These are phyloP conservation scores for Cylas formicarius DNA, from an alignment of 1,140 invertebrate genomes.

Conservation along the genomic window DNA sequence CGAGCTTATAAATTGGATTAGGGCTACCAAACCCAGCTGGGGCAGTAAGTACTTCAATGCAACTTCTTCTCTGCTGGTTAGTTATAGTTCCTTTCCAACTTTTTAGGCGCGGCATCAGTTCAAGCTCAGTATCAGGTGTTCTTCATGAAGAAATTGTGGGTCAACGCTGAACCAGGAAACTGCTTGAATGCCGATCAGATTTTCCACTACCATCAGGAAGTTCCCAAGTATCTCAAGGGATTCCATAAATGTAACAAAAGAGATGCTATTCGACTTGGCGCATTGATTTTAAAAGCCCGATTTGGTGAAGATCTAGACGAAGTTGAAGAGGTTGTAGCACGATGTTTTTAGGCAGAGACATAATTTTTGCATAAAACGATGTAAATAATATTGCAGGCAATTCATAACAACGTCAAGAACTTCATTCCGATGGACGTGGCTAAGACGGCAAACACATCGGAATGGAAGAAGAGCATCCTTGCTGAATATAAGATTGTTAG, in stretches of 20 bases:
- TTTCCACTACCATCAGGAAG: slow-evolving; percentile 92
- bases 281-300: slow-evolving; percentile 72
- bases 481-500: slow-evolving; percentile 49
- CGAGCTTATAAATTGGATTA: slow-evolving; percentile 81
- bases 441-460: slow-evolving; percentile 61
- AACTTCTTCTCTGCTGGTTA: neutral
- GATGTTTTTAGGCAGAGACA: too few species aligned
- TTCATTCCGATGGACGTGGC: slow-evolving; percentile 75
- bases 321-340: slow-evolving; percentile 15
- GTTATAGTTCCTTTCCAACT: slow-evolving; percentile 4
- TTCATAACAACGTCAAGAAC: slow-evolving; percentile 62
- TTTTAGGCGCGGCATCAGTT: slow-evolving; percentile 47
- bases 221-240: slow-evolving; percentile 85
- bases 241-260: slow-evolving; percentile 77
- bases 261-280: slow-evolving; percentile 71
- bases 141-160: slow-evolving; percentile 97
- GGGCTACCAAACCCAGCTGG: slow-evolving; percentile 65
- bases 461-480: slow-evolving; percentile 77
- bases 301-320: slow-evolving; percentile 58
- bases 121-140: slow-evolving; percentile 88
- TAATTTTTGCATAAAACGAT: slow-evolving; percentile 1
- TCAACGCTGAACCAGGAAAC: slow-evolving; percentile 78
- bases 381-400: slow-evolving; percentile 20
- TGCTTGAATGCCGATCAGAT: slow-evolving; percentile 87
- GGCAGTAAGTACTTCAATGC: slow-evolving; percentile 51